Evolutionary conservation across 2,888 invertebrate genomes (phyloP).

Genomic region (Mamestra brassicae): DNA sequence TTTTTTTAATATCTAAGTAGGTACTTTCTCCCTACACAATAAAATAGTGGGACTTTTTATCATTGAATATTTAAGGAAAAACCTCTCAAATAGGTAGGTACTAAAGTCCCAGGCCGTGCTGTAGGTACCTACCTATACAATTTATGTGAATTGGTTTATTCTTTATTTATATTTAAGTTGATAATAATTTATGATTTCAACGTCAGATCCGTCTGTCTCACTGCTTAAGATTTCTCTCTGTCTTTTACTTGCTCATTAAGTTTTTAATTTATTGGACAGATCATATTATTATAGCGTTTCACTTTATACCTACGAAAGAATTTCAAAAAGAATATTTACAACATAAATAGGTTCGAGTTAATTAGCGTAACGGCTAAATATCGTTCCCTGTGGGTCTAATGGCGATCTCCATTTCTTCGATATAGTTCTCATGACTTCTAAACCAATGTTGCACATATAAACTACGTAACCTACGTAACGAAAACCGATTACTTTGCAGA

Average conservation of each 20-base stretch:
- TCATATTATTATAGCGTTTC: background rate
- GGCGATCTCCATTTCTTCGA: constrained; percentile 60
- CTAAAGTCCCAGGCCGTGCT: background rate
- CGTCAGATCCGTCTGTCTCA: constrained; percentile 62
- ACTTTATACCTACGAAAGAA: constrained; percentile 1
- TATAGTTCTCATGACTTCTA: constrained; percentile 42
- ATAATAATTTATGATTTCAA: constrained; percentile 35
- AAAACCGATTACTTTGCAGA: constrained; percentile 9
- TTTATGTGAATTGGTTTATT: constrained; percentile 4
- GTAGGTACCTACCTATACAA: background rate
- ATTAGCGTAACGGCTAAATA: constrained; percentile 55
- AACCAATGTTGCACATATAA: constrained; percentile 19
- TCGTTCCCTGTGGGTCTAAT: constrained; percentile 56
- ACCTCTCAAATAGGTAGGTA: too few relatives aligned
- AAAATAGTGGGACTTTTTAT: background rate
- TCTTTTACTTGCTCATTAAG: constrained; percentile 56
- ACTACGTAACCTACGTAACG: background rate
- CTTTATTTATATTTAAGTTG: constrained; percentile 18
- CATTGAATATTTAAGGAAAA: background rate
- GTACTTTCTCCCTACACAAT: background rate
- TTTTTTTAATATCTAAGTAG: background rate
- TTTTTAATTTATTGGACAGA: constrained; percentile 19
- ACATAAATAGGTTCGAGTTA: constrained; percentile 29
- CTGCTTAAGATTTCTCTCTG: constrained; percentile 49
- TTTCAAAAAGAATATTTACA: constrained; percentile 27